Conservation (phyloP, 2,113 vertebrate species). For the Thermophis baileyi region DNA sequence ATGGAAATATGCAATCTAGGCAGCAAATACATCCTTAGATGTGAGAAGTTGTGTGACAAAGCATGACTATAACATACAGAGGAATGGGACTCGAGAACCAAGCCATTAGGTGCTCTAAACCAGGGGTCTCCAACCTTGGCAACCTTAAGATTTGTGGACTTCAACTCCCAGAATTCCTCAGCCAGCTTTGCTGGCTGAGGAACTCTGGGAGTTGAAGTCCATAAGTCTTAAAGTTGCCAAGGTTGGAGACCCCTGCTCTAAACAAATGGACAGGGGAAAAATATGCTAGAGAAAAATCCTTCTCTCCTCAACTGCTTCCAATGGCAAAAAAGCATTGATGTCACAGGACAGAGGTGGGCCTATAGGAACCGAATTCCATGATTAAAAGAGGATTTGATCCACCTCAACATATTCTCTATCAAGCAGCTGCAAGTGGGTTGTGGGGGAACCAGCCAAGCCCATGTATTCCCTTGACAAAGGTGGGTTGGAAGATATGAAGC, state of each 20-base stretch:
- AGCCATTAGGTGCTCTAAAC: background rate
- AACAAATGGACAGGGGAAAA: background rate
- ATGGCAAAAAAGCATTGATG: background rate
- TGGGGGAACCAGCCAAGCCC: background rate
- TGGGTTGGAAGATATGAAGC: background rate
- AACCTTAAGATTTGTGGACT: too few species aligned
- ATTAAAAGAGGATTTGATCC: background rate
- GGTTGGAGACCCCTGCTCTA: too few species aligned
- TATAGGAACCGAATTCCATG: background rate
- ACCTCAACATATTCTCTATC: background rate
- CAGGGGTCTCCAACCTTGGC: too few species aligned
- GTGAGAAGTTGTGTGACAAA: background rate
- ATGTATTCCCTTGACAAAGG: background rate
- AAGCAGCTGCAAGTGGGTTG: background rate
- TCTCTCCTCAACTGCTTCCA: background rate
- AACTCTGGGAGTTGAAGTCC: too few species aligned
- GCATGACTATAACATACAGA: background rate
- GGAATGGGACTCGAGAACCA: background rate
- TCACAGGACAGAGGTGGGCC: background rate
- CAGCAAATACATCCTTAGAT: background rate
- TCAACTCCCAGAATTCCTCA: too few species aligned
- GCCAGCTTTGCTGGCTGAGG: too few species aligned
- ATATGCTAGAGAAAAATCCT: background rate
- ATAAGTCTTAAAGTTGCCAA: too few species aligned
- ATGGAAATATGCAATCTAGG: background rate